These are phyloP conservation scores for Paraplagusia blochii DNA, from an alignment of 2,113 vertebrate genomes.

Conservation along the genomic window DNA sequence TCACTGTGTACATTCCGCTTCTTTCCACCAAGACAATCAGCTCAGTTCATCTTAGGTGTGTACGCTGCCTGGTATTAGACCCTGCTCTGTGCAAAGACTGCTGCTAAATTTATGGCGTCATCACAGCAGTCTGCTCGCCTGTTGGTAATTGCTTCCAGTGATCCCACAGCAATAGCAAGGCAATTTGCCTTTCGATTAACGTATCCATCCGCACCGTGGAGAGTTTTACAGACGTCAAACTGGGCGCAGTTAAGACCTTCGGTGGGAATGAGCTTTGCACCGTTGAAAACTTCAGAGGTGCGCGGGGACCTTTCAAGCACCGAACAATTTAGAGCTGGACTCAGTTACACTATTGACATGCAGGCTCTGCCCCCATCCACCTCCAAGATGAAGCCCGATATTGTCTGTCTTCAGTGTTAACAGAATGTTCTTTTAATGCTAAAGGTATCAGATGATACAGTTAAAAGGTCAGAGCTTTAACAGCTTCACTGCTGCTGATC, in stretches of 20 bases:
- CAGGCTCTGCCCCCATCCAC: slow-evolving; percentile 16
- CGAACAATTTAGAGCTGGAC: slow-evolving; percentile 50
- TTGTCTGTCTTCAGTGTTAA: slow-evolving; percentile 61
- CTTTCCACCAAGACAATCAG: slow-evolving; percentile 24
- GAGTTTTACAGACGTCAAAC: slow-evolving; percentile 63
- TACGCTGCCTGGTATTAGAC: slow-evolving; percentile 30
- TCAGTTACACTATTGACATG: slow-evolving; percentile 20
- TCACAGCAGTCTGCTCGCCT: slow-evolving; percentile 34
- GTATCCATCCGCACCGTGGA: slow-evolving; percentile 50
- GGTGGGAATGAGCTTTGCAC: slow-evolving; percentile 50
- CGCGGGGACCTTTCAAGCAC: slow-evolving; percentile 32
- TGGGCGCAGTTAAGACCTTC: slow-evolving; percentile 52
- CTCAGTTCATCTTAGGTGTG: slow-evolving; percentile 30
- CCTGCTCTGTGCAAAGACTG: slow-evolving; percentile 16
- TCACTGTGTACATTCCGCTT: slow-evolving; percentile 31
- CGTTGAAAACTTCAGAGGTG: slow-evolving; percentile 45
- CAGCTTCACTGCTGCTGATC: no score
- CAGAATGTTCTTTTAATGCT: slow-evolving; percentile 47
- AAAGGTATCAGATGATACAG: no score
- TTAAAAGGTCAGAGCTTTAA: no score
- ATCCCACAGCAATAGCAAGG: slow-evolving; percentile 40
- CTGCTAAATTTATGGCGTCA: slow-evolving; percentile 41
- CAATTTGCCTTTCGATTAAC: slow-evolving; percentile 64
- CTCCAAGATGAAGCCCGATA: slow-evolving; percentile 23
- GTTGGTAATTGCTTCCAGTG: slow-evolving; percentile 60